These are phyloP conservation scores for Protobothrops mucrosquamatus DNA, from an alignment of 2,113 vertebrate species.

Conservation along the genomic window DNA sequence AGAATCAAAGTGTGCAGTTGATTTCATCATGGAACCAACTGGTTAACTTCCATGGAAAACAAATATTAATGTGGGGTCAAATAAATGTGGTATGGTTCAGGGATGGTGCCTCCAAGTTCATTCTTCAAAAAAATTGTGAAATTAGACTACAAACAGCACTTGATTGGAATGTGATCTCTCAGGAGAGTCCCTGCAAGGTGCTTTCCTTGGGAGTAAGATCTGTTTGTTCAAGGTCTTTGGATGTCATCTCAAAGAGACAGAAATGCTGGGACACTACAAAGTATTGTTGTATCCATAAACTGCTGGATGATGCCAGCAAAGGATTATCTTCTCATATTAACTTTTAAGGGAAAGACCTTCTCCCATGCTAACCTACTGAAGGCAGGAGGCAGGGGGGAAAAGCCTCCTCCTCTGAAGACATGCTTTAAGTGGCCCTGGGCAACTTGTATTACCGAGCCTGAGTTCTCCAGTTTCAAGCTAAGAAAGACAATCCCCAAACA, in stretches of 20 bases:
- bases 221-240: neutral
- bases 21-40: neutral
- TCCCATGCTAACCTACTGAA: neutral
- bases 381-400: neutral
- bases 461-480: neutral
- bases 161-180: neutral
- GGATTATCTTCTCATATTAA: neutral
- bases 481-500: neutral
- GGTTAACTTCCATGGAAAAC: neutral
- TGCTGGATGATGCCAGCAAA: neutral
- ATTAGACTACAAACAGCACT: neutral
- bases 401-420: neutral
- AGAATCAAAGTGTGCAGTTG: neutral
- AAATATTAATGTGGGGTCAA: neutral
- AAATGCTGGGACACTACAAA: neutral
- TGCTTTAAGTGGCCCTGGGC: neutral
- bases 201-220: neutral
- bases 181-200: neutral
- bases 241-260: neutral
- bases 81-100: neutral
- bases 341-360: neutral
- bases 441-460: neutral
- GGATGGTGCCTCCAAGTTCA: neutral
- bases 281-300: neutral
- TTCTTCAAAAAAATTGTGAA: neutral